Evolutionary conservation across 2,888 invertebrate genomes (phyloP).

Genomic region (Miltochrista miniata): DNA sequence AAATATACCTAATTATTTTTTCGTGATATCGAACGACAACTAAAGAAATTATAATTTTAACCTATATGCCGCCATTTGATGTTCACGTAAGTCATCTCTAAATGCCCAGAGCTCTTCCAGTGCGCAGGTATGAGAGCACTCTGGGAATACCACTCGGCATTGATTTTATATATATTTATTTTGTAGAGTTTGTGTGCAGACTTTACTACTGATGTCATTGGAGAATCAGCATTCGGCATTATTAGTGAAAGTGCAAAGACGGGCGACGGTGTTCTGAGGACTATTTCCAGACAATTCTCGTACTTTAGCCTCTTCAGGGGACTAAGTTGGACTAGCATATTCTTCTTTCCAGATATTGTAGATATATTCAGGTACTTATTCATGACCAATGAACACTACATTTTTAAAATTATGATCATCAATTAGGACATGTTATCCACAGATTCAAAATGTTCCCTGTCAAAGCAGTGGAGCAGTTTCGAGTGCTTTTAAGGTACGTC

Average conservation of each 20-base stretch:
- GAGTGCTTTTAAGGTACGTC: background rate
- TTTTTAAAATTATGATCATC: no score
- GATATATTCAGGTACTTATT: conserved; percentile 51
- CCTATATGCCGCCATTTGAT: no score
- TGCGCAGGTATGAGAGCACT: no score
- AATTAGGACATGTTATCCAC: no score
- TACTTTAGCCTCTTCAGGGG: conserved; percentile 43
- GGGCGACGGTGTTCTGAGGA: conserved; percentile 34
- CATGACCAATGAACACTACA: no score
- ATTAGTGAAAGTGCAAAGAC: conserved; percentile 42
- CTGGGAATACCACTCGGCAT: background rate
- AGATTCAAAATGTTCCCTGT: no score
- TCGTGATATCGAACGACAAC: no score
- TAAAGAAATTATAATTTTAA: no score
- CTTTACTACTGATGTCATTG: conserved; percentile 48
- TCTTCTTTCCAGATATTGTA: conserved; percentile 52
- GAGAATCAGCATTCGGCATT: conserved; percentile 51
- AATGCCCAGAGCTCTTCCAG: no score
- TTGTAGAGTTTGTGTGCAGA: conserved; percentile 38
- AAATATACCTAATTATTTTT: no score
- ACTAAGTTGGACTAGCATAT: conserved; percentile 47
- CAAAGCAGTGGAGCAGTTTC: background rate
- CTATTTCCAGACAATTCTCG: conserved; percentile 49
- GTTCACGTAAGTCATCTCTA: no score
- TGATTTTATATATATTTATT: background rate